phyloP scores from a whole-genome alignment of 1,140 invertebrate genomes.

The Drosophila repletoides region DNA sequence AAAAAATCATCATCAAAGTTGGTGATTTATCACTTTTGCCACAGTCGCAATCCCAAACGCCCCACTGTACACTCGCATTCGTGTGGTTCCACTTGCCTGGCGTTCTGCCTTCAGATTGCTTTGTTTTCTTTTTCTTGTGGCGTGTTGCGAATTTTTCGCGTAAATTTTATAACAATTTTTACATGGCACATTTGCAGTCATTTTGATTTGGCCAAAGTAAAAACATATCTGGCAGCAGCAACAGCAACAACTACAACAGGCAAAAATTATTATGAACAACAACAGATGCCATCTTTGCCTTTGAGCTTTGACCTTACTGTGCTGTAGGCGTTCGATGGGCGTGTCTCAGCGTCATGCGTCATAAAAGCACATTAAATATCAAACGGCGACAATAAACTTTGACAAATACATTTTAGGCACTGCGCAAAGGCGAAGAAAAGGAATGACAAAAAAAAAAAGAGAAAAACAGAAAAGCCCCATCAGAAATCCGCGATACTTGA shows the following conservation, averaged over 20 bases:
- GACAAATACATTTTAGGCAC: conserved; percentile 59
- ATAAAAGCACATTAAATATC: conserved; percentile 75
- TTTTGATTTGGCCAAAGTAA: conserved; percentile 61
- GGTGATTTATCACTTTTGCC: conserved; percentile 71
- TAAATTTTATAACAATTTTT: conserved; percentile 73
- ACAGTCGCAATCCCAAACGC: conserved; percentile 7
- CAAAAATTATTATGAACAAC: too few relatives aligned
- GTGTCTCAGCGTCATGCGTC: conserved; percentile 59
- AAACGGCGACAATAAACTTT: conserved; percentile 76
- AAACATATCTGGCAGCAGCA: conserved; percentile 23
- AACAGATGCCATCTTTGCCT: conserved; percentile 58
- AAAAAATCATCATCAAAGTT: conserved; percentile 74
- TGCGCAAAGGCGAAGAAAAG: conserved; percentile 4
- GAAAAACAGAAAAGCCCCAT: conserved; percentile 3
- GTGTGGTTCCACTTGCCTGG: background rate
- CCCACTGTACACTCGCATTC: too few relatives aligned
- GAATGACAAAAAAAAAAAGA: too few relatives aligned
- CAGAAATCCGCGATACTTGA: too few relatives aligned
- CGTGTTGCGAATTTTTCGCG: conserved; percentile 56
- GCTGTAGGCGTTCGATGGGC: conserved; percentile 7
- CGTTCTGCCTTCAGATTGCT: background rate
- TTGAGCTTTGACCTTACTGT: conserved; percentile 67
- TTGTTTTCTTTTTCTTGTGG: conserved; percentile 25
- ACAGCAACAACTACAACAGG: conserved; percentile 29
- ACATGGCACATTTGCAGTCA: conserved; percentile 76